These are phyloP conservation scores for Invenusta paracnida DNA, from an alignment of 2,888 invertebrate genomes.

Conservation along the genomic window DNA sequence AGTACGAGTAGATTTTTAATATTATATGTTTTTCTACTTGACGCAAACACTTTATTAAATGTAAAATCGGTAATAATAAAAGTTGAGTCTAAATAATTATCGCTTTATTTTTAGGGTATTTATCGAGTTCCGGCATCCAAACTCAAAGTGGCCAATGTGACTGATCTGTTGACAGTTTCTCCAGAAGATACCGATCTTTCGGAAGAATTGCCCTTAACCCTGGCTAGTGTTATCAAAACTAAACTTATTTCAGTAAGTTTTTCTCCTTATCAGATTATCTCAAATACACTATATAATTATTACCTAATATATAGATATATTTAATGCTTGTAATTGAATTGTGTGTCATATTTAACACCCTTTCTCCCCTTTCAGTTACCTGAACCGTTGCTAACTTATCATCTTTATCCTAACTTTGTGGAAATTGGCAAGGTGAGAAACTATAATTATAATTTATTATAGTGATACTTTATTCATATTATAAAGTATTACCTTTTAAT, in stretches of 20 bases:
- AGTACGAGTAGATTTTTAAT: too few relatives aligned
- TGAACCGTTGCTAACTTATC: constrained; percentile 39
- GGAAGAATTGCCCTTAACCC: constrained; percentile 40
- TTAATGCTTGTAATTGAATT: background rate
- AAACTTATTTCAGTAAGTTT: constrained; percentile 39
- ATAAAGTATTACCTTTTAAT: too few relatives aligned
- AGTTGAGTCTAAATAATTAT: too few relatives aligned
- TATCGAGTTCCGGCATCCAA: constrained; percentile 44
- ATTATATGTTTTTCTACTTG: too few relatives aligned
- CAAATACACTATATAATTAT: background rate
- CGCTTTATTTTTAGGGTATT: constrained; percentile 43
- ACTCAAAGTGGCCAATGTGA: constrained; percentile 37
- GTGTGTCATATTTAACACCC: too few relatives aligned
- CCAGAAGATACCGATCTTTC: constrained; percentile 34
- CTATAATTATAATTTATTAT: too few relatives aligned
- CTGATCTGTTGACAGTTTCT: background rate
- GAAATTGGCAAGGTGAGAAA: constrained; percentile 42
- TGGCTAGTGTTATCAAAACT: constrained; percentile 40
- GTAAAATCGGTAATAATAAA: too few relatives aligned
- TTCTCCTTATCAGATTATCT: background rate
- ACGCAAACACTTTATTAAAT: too few relatives aligned
- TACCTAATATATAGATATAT: background rate
- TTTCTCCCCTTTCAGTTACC: constrained; percentile 34
- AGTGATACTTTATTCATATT: too few relatives aligned
- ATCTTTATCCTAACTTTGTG: constrained; percentile 40